phyloP scores from a whole-genome alignment of 2,797 vertebrate species.

The Morus bassanus region DNA sequence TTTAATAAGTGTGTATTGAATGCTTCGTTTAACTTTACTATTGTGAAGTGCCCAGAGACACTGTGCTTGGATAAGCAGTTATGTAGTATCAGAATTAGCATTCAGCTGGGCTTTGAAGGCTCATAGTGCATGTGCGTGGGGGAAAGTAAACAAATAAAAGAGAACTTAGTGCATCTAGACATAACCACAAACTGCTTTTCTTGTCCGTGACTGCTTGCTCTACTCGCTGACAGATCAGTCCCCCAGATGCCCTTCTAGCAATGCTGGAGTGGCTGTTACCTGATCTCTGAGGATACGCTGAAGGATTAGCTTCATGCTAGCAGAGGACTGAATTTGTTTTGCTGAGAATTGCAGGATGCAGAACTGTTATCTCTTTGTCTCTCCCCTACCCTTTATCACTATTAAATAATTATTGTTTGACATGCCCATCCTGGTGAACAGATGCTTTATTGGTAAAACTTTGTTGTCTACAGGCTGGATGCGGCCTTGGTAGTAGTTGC shows the following conservation, averaged over 20 bases:
- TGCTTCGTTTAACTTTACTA: constrained; percentile 69
- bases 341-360: background rate
- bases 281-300: background rate
- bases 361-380: background rate
- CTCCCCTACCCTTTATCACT: accelerated
- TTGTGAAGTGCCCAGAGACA: constrained; percentile 62
- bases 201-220: background rate
- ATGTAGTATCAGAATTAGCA: constrained; percentile 42
- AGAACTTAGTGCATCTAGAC: background rate
- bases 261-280: background rate
- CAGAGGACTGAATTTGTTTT: background rate
- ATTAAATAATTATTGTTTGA: background rate
- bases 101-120: constrained; percentile 16
- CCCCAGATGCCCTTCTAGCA: background rate
- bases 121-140: background rate
- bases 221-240: background rate
- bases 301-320: background rate
- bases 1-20: constrained; percentile 70
- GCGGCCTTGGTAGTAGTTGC: background rate
- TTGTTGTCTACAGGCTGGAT: background rate
- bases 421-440: accelerated
- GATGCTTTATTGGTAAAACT: background rate
- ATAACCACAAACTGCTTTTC: background rate
- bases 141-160: background rate
- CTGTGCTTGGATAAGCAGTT: constrained; percentile 60